phyloP scores from a whole-genome alignment of 2,113 vertebrate genomes.

The Tragelaphus strepsiceros region DNA sequence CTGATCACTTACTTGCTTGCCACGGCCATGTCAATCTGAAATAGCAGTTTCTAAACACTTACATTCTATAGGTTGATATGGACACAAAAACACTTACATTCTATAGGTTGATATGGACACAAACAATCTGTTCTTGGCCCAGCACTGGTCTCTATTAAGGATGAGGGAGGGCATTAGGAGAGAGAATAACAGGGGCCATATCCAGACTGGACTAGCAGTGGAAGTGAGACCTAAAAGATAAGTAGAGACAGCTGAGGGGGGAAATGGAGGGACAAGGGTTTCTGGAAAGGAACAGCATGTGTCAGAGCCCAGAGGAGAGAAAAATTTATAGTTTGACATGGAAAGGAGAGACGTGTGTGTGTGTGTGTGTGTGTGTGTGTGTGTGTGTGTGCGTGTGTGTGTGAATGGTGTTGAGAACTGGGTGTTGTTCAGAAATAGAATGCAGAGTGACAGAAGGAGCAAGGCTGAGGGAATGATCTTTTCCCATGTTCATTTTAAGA shows the following conservation, averaged over 20 bases:
- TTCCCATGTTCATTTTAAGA: background rate
- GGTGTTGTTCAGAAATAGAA: background rate
- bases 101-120: background rate
- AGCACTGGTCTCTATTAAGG: background rate
- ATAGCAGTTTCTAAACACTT: background rate
- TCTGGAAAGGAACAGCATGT: background rate
- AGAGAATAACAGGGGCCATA: background rate
- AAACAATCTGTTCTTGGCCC: background rate
- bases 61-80: background rate
- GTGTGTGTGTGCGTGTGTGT: background rate
- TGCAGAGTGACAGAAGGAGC: background rate
- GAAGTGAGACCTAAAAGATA: background rate
- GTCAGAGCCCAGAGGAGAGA: background rate
- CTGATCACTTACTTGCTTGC: background rate
- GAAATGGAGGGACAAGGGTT: background rate
- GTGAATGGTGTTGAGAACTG: background rate
- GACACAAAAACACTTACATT: background rate
- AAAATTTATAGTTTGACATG: background rate
- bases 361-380: accelerated
- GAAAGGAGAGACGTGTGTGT: background rate
- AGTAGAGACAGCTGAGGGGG: background rate
- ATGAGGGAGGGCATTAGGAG: background rate
- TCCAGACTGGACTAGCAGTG: background rate
- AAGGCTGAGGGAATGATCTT: background rate
- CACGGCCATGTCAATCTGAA: background rate